Percentiles rank a stretch among this genome's conserved stretches.
Evolutionary conservation across 2,113 vertebrate species (phyloP).

Genomic region (Muscicapa adusta): DNA sequence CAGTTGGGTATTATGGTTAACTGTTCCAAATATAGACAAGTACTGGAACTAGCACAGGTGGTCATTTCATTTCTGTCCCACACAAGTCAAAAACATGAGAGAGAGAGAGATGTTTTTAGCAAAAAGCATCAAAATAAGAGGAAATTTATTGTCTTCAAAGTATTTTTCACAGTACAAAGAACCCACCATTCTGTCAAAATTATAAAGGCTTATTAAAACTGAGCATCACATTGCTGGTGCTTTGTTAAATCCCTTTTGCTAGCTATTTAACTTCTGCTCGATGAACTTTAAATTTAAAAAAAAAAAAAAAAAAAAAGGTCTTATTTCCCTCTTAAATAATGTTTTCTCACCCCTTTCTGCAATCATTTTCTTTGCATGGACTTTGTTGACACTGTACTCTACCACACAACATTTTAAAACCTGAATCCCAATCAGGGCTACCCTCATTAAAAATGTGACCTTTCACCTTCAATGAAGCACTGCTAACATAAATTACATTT

Average conservation of each 20-base stretch:
- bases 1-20: not conserved
- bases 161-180: not conserved
- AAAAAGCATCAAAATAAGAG: not conserved
- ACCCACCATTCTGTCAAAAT: not conserved
- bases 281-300: not conserved
- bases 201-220: not conserved
- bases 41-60: not conserved
- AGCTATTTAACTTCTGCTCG: not conserved
- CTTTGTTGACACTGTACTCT: constrained; percentile 23
- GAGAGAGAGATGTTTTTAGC: not conserved
- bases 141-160: not conserved
- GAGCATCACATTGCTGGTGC: not conserved
- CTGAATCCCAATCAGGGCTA: constrained; percentile 18
- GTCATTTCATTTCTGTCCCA: not conserved
- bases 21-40: not conserved
- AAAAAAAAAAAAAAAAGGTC: not conserved
- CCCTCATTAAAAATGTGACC: constrained; percentile 69
- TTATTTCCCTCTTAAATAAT: not conserved
- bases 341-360: not conserved
- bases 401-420: constrained; percentile 1
- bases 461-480: constrained; percentile 62
- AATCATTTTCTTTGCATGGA: not conserved
- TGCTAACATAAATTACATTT: constrained; percentile 84
- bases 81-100: not conserved
- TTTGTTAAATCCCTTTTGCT: not conserved